phyloP scores from a whole-genome alignment of 2,113 vertebrate genomes.

The Trematocara variabile region DNA sequence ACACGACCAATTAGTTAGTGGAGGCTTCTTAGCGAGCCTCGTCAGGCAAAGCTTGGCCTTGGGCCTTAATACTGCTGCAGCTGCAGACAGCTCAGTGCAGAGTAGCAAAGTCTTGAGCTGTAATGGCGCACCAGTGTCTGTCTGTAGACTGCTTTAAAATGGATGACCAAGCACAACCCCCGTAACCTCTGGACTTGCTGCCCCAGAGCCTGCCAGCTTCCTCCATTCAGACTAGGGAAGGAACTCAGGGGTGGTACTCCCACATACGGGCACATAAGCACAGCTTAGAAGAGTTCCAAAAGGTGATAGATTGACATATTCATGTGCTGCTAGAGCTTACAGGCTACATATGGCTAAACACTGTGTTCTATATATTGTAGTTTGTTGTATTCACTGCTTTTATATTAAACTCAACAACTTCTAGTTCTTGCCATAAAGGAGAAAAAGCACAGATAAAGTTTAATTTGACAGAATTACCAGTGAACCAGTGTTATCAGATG shows the following conservation, averaged over 20 bases:
- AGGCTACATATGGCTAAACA: not conserved
- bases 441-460: not conserved
- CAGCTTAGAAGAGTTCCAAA: not conserved
- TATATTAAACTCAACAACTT: not conserved
- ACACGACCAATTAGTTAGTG: not conserved
- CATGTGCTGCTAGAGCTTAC: not conserved
- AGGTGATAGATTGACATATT: constrained; percentile 13
- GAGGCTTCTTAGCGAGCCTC: constrained; percentile 7
- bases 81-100: constrained; percentile 18
- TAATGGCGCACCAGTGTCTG: constrained; percentile 51
- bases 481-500: not conserved
- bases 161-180: constrained; percentile 64
- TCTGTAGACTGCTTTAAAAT: constrained; percentile 71
- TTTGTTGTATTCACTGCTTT: not conserved
- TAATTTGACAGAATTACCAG: not conserved
- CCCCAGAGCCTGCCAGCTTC: constrained; percentile 36
- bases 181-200: constrained; percentile 52
- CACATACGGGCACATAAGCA: not conserved
- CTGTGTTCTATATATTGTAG: not conserved
- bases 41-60: constrained; percentile 10
- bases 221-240: constrained; percentile 15
- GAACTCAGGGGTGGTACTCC: constrained; percentile 19
- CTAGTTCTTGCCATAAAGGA: not conserved
- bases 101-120: constrained; percentile 29
- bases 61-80: constrained; percentile 22